These are phyloP conservation scores for Nomia melanderi DNA, from an alignment of 1,140 invertebrate species.

Conservation along the genomic window DNA sequence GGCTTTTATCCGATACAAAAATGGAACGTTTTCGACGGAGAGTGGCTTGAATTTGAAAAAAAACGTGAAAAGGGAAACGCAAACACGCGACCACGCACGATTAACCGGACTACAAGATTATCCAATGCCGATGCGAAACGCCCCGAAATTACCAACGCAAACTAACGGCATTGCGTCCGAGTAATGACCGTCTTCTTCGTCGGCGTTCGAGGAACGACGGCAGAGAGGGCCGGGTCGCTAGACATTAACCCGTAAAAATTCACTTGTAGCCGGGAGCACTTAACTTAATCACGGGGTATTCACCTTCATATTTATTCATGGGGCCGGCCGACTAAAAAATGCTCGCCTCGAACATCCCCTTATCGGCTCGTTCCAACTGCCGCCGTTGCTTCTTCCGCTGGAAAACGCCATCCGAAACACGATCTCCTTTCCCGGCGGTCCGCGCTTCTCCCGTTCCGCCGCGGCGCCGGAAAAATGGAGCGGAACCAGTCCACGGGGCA, in stretches of 20 bases:
- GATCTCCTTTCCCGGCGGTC: background rate
- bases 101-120: too few species aligned
- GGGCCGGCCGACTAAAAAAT: constrained; percentile 9
- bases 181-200: constrained; percentile 16
- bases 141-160: constrained; percentile 33
- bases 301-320: constrained; percentile 41
- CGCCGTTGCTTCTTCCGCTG: background rate
- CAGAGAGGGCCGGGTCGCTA: constrained; percentile 12
- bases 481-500: background rate
- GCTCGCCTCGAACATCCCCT: background rate
- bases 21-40: background rate
- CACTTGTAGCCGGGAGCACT: constrained; percentile 34
- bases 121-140: constrained; percentile 8
- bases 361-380: background rate
- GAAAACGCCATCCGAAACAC: background rate
- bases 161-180: constrained; percentile 12
- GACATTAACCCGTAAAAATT: constrained; percentile 42
- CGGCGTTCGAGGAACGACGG: background rate
- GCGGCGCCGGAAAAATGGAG: background rate
- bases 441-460: background rate
- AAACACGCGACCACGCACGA: too few species aligned
- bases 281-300: constrained; percentile 37
- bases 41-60: background rate
- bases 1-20: background rate
- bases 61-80: too few species aligned